Conservation (phyloP, 2,113 vertebrate genomes). For the Ranitomeya imitator region DNA sequence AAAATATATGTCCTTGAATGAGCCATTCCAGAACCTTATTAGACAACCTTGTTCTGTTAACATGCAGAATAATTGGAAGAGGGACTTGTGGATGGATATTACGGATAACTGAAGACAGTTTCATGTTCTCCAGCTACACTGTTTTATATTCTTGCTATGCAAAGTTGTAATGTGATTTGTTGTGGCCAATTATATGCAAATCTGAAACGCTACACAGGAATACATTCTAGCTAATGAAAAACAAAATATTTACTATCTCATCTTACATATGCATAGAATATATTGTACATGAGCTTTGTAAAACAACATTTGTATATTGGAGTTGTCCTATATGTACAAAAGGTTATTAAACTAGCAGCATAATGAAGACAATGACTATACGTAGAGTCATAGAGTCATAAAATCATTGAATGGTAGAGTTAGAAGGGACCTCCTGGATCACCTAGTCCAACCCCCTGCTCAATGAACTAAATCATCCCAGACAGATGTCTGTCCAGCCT, state of each 20-base stretch:
- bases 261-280: background rate
- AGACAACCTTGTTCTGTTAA: conserved; percentile 58
- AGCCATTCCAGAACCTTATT: conserved; percentile 65
- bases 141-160: background rate
- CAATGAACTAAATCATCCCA: no score
- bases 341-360: background rate
- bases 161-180: background rate
- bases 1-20: conserved; percentile 60
- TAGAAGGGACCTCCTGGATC: no score
- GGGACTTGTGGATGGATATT: conserved; percentile 38
- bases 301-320: background rate
- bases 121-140: conserved; percentile 1
- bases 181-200: background rate
- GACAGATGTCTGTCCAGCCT: no score
- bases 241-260: background rate
- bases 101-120: background rate
- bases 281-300: background rate
- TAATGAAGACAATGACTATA: no score
- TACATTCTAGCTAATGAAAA: background rate
- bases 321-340: background rate
- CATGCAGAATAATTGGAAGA: conserved; percentile 47
- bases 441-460: no score
- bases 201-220: conserved; percentile 4
- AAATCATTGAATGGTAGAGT: no score
- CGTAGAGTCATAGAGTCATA: no score